Evolutionary conservation across 1,140 invertebrate genomes (phyloP), one percentile per base, ranked within the genome.

Genomic region (Ips typographus): DNA sequence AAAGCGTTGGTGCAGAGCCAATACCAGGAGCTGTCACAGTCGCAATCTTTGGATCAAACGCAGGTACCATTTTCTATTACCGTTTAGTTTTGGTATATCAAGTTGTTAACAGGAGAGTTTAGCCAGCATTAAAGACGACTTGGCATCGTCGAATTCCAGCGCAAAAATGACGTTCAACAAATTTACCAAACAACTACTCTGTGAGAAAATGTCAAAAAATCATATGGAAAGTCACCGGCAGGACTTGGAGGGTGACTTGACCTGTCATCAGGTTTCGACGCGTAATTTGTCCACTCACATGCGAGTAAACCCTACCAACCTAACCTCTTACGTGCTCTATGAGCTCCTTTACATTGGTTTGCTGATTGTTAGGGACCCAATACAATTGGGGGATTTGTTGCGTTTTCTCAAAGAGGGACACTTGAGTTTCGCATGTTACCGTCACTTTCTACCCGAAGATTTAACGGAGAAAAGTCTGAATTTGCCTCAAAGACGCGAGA

Each of bases 341-440:
- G 80, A 73, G n/a, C 82, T 85, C 72, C 53, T 83, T 41, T 84
- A 84, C 74, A 76, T 89, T 55, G 86, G 83, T 22, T 73, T 89
- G 6, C 81, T 86, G 60, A 82, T 88, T 53, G 78, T 83, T 39
- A 79, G 84, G 68, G 82, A 86, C 41, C 77, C 83, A 40, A 84
- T 88, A 8, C 85, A 88, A 63, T 70, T 89, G 2, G 77, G 80
- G 36, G 88, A 89, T 77, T 75, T 89, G 59, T 44, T 89, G 41
- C 81, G 87, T 71, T 85, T 84, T 72, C 82, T 83, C 4, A 80
- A 81, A 71, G 88, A 89, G 78, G 86, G 86, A 7, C 84, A 86
- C 74, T 73, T 89, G 38, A 85, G 85, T 52, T 85, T 81, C 47
- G 82, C 84, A 2, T 79, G 78, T 76, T 78, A 86, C 56, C 77